Percentiles rank a stretch among this genome's conserved stretches.
Conservation (phyloP, 2,797 vertebrate genomes). For the Xiphophorus birchmanni region DNA sequence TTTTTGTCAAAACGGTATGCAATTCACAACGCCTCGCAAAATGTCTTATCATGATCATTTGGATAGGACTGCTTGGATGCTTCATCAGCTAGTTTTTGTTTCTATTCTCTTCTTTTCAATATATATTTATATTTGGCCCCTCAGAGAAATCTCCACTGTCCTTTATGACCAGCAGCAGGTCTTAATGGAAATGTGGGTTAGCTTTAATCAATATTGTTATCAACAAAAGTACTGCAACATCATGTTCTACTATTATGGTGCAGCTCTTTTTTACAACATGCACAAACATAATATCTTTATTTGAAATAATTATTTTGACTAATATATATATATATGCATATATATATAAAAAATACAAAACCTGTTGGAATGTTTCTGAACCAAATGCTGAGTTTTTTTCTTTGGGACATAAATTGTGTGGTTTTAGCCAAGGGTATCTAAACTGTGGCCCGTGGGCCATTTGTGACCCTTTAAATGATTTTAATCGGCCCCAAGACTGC, state of each 20-base stretch:
- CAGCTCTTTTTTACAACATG: neutral
- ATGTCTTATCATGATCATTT: neutral
- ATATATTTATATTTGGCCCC: neutral
- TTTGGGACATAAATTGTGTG: neutral
- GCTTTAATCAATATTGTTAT: neutral
- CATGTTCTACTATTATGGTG: neutral
- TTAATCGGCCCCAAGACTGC: too few species aligned
- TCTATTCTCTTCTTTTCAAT: neutral
- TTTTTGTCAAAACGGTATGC: neutral
- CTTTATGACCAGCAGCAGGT: neutral
- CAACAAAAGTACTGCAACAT: neutral
- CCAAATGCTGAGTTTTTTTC: neutral
- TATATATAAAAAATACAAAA: neutral
- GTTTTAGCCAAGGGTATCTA: neutral
- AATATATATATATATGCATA: neutral
- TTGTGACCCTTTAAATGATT: too few species aligned
- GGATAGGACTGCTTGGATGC: neutral
- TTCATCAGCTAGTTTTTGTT: neutral
- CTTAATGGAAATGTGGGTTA: neutral
- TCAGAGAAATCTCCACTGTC: neutral
- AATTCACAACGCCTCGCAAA: neutral
- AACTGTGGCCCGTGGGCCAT: too few species aligned
- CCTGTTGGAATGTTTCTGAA: neutral
- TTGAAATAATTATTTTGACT: neutral
- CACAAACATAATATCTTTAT: neutral